phyloP scores from a whole-genome alignment of 1,140 invertebrate genomes.

The Pissodes strobi region DNA sequence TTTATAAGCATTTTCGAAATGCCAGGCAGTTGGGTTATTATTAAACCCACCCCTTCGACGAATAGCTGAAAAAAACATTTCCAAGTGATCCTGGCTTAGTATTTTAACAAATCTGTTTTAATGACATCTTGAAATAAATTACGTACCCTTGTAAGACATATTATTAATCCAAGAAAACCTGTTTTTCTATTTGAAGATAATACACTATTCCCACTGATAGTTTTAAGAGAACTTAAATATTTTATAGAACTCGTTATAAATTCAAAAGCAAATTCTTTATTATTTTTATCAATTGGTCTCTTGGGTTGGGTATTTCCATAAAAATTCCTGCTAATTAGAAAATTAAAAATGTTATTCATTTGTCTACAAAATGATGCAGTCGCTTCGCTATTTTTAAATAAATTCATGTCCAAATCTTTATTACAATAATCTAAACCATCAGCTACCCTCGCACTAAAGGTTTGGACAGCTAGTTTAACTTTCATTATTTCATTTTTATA shows the following conservation, averaged over 20 bases:
- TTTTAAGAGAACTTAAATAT: neutral
- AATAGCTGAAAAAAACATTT: neutral
- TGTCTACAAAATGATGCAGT: neutral
- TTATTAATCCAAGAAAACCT: too few species aligned
- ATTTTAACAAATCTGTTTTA: neutral
- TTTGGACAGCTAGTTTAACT: constrained; percentile 19
- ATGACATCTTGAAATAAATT: neutral
- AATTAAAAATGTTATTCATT: neutral
- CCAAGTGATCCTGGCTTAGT: too few species aligned
- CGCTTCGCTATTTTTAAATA: too few species aligned
- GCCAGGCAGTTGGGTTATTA: neutral
- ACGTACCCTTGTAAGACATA: neutral
- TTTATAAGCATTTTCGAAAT: too few species aligned
- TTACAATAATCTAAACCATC: constrained; percentile 3
- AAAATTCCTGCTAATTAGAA: neutral
- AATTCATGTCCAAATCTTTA: too few species aligned
- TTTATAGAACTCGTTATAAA: too few species aligned
- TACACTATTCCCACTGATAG: too few species aligned
- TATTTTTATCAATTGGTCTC: neutral
- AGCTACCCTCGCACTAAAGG: constrained; percentile 18
- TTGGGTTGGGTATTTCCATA: neutral
- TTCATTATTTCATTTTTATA: constrained; percentile 27
- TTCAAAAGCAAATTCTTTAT: neutral
- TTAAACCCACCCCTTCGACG: neutral
- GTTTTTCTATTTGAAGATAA: neutral